Percentiles rank a stretch among this genome's conserved stretches.
Conservation (phyloP, 53 echinoderm and acorn worm genomes). For the Apostichopus leukothele region DNA sequence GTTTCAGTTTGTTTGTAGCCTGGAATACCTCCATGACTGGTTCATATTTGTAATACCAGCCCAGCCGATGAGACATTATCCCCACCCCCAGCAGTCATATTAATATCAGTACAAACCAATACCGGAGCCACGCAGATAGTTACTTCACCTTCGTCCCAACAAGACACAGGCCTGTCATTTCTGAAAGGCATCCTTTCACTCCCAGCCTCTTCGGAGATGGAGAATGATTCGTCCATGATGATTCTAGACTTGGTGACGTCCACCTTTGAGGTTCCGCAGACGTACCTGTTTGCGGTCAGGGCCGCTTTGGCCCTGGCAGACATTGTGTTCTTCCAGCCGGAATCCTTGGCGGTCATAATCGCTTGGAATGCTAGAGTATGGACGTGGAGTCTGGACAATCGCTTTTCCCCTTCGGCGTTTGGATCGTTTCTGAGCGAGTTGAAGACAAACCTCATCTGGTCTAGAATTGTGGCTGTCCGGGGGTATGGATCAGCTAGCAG, state of each 20-base stretch:
- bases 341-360: constrained; percentile 74
- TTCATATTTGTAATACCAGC: constrained; percentile 74
- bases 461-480: constrained; percentile 84
- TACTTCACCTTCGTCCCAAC: constrained; percentile 88
- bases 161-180: constrained; percentile 80
- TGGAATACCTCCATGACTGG: too few species aligned
- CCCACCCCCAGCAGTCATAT: constrained; percentile 84
- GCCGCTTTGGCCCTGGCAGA: constrained; percentile 94
- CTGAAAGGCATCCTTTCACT: constrained; percentile 72
- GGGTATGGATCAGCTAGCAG: constrained; percentile 80
- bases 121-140: constrained; percentile 91
- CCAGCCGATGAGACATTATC: constrained; percentile 95
- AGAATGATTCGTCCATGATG: constrained; percentile 96
- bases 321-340: constrained; percentile 93
- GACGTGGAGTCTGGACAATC: constrained; percentile 77
- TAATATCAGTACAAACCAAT: constrained; percentile 84
- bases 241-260: constrained; percentile 72
- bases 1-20: too few species aligned
- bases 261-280: constrained; percentile 70
- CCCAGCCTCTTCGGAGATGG: constrained; percentile 71
- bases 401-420: constrained; percentile 29
- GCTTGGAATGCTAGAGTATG: constrained; percentile 98
- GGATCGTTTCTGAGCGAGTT: constrained; percentile 52
- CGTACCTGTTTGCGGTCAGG: constrained; percentile 83
- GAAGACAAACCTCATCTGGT: constrained; percentile 90